A percentile compares a stretch with the other conserved stretches of the same genome.
Evolutionary conservation across 2,113 vertebrate genomes (phyloP).

Genomic region (Nycticebus coucang): DNA sequence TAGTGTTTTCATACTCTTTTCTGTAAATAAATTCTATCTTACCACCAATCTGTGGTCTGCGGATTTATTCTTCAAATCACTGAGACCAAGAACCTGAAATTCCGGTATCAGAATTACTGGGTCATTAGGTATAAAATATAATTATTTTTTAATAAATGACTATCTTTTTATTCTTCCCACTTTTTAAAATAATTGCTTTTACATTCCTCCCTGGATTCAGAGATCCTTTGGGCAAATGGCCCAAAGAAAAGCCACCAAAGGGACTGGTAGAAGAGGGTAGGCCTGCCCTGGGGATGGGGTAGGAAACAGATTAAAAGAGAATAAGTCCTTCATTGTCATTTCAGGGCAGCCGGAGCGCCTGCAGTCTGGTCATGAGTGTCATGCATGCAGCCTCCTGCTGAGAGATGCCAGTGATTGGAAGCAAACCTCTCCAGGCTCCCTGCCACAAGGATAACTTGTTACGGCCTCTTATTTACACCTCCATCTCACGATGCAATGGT

Average conservation of each 20-base stretch:
- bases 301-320: background rate
- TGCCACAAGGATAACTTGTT: slow-evolving; percentile 39
- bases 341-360: background rate
- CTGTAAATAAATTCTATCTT: no score
- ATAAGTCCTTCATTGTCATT: background rate
- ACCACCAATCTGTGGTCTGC: no score
- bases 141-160: background rate
- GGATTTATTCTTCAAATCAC: no score
- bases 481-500: background rate
- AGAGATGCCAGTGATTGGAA: background rate
- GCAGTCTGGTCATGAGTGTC: background rate
- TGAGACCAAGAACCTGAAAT: no score
- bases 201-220: background rate
- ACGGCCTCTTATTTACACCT: background rate
- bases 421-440: background rate
- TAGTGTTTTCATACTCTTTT: no score
- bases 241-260: background rate
- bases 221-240: background rate
- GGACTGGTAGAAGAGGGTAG: background rate
- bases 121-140: background rate
- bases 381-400: background rate
- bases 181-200: slow-evolving; percentile 3
- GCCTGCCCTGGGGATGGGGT: background rate
- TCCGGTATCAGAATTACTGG: no score
- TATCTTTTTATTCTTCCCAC: background rate